Conservation (phyloP, 2,797 vertebrate genomes). For the Neosilurus mollespiculum region DNA sequence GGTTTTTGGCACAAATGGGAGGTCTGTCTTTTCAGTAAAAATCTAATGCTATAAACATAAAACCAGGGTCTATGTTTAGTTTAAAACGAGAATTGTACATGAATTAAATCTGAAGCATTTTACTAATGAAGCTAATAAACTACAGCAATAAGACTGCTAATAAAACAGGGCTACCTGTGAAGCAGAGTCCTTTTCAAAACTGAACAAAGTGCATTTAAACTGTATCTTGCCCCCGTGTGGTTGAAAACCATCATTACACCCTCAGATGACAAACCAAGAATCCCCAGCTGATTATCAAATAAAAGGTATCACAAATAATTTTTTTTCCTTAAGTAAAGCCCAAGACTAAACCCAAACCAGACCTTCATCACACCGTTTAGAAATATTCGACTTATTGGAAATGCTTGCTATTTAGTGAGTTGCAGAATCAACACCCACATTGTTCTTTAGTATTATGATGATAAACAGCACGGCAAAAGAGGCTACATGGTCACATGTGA, state of each 20-base stretch:
- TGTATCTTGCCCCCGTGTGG: conserved; percentile 16
- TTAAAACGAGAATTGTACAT: not conserved
- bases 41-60: not conserved
- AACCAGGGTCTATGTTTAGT: not conserved
- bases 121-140: conserved; percentile 3
- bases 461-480: not conserved
- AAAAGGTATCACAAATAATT: not conserved
- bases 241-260: not conserved
- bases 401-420: not conserved
- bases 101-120: not conserved
- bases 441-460: not conserved
- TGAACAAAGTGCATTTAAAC: not conserved
- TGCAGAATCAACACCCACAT: not conserved
- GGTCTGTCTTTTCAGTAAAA: not conserved
- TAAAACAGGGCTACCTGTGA: not conserved
- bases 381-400: not conserved
- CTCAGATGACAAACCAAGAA: not conserved
- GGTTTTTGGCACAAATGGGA: not conserved
- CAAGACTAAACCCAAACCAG: not conserved
- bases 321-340: not conserved
- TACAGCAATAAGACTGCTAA: not conserved
- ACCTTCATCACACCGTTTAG: not conserved
- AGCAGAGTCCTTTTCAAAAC: not conserved
- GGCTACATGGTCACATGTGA: not conserved
- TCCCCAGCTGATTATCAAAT: not conserved